Conservation (phyloP, 2,113 vertebrate genomes). For the Seriola quinqueradiata region DNA sequence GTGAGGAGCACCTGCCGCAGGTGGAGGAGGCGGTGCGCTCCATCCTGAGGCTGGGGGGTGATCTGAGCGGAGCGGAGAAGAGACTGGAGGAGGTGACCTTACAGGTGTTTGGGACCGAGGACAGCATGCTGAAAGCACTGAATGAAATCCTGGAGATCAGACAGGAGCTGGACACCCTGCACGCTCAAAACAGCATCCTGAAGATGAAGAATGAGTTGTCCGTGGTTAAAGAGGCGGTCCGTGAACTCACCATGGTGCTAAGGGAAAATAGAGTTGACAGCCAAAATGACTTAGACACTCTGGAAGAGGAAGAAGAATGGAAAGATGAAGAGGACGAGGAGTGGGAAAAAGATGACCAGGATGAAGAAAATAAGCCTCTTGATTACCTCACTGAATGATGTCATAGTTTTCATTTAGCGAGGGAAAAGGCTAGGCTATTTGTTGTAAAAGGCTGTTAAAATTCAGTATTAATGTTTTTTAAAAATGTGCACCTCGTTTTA, state of each 20-base stretch:
- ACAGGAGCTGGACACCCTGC: constrained; percentile 86
- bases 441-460: neutral
- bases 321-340: constrained; percentile 51
- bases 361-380: constrained; percentile 6
- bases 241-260: constrained; percentile 72
- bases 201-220: constrained; percentile 83
- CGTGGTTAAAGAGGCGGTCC: constrained; percentile 80
- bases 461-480: constrained; percentile 13
- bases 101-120: constrained; percentile 89
- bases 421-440: constrained; percentile 1
- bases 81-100: constrained; percentile 87
- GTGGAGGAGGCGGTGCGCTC: constrained; percentile 90
- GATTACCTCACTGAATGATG: constrained; percentile 56
- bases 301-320: constrained; percentile 62
- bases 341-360: constrained; percentile 33
- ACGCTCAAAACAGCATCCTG: constrained; percentile 83
- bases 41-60: constrained; percentile 88
- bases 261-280: constrained; percentile 51
- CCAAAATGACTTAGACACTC: constrained; percentile 36
- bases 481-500: neutral
- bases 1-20: constrained; percentile 86
- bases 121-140: constrained; percentile 87
- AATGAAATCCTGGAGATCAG: constrained; percentile 85
- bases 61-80: constrained; percentile 85
- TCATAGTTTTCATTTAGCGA: constrained; percentile 4